These are phyloP conservation scores for Trichomalopsis sarcophagae DNA, from an alignment of 1,140 invertebrate species.

Conservation along the genomic window DNA sequence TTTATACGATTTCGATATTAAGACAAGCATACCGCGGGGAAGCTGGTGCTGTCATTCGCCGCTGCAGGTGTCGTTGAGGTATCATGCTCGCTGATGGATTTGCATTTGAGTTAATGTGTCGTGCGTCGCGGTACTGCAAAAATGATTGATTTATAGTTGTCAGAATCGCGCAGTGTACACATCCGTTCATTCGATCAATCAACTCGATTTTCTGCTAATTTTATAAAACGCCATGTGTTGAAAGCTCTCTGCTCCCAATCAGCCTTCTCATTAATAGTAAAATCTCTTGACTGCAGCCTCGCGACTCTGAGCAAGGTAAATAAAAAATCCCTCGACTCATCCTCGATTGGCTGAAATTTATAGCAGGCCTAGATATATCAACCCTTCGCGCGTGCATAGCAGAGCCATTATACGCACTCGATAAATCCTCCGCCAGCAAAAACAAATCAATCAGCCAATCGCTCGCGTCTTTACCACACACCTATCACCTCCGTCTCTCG, in stretches of 20 bases:
- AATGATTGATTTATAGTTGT: neutral
- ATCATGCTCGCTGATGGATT: neutral
- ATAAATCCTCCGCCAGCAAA: neutral
- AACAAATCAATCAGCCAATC: slow-evolving; percentile 2
- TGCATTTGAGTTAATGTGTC: neutral
- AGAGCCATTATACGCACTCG: neutral
- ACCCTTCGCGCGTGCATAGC: neutral
- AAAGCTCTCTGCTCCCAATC: neutral
- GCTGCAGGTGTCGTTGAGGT: neutral
- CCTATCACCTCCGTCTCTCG: too few relatives aligned
- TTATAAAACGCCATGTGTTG: neutral
- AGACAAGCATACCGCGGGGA: neutral
- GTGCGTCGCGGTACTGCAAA: neutral
- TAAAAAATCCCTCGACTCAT: too few relatives aligned
- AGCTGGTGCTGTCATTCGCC: neutral
- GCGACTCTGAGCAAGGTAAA: too few relatives aligned
- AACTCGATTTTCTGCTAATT: neutral
- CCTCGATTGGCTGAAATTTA: neutral
- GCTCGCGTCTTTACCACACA: neutral
- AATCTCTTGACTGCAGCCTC: neutral
- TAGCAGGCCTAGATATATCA: neutral
- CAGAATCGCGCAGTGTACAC: neutral
- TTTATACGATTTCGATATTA: neutral
- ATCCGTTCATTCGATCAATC: neutral
- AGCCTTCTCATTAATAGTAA: neutral